Evolutionary conservation across 1,140 invertebrate genomes (phyloP), one percentile per base, ranked within the genome.

Genomic region (Drosophila sturtevanti): DNA sequence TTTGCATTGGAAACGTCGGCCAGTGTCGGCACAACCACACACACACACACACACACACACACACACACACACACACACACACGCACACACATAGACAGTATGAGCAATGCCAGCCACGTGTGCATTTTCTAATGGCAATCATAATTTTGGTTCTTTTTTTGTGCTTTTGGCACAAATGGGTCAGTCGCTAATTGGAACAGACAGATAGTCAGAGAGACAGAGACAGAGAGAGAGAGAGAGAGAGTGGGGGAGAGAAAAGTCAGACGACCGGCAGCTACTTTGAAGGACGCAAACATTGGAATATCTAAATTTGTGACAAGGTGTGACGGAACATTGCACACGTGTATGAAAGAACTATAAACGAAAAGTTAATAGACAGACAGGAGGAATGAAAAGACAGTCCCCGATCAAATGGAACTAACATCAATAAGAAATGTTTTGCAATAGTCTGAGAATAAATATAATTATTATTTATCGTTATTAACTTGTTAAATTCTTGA

Each of bases 111-210:
- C 68, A 86, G 77, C 69, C 68, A 86, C 77, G 72, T 76, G 73
- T 69, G 65, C 68, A 61, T 61, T 65, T 61, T 60, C 21, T 37
- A 63, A 81, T 86, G 67, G 67, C 70, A 82, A 82, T 82, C 63
- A 89, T 84, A 89, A 79, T 82, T 89, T 82, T 51, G 27, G 55
- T 59, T 66, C 65, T 61, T 21, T 34, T 51, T 58, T 71, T 59
- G 34, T 59, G 51, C 48, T 79, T 44, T 44, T 44, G 41, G 16
- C 9, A 10, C 16, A 48, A 48, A 48, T 48, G 72, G 79, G 84
- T 76, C 72, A 68, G 27, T 35, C 14, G 65, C 73, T 80, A 89
- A 89, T 89, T 89, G 79, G 82, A 89, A 67, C 79, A 77, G 82
- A 87, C 82, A 58, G 68, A n/a, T 35, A 60, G 38, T 35, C 68